These are phyloP conservation scores for Tyrannus savana DNA, from an alignment of 2,113 vertebrate species.

Conservation along the genomic window DNA sequence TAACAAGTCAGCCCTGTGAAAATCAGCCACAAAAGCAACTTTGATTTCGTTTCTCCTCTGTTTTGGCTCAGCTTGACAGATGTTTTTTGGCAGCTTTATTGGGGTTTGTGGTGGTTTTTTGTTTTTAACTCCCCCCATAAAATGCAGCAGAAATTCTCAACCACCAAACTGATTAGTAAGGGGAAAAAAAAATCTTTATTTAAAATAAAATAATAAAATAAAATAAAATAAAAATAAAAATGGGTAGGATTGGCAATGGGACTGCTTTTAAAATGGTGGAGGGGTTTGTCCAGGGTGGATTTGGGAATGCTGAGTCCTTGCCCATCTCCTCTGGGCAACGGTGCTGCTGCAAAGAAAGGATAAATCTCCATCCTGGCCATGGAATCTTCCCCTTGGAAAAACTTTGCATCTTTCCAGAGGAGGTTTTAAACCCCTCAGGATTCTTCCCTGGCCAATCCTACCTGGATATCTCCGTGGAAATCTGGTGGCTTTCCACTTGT, in stretches of 20 bases:
- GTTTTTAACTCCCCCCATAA: not conserved
- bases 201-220: not conserved
- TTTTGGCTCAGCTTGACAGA: constrained; percentile 36
- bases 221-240: not conserved
- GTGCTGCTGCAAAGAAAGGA: not conserved
- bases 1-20: constrained; percentile 14
- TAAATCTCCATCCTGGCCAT: accelerated
- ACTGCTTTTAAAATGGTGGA: not conserved
- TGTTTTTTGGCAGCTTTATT: constrained; percentile 9
- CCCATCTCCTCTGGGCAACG: accelerated
- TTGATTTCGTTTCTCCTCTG: not conserved
- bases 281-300: not conserved
- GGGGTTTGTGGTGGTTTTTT: not conserved
- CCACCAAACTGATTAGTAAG: not conserved
- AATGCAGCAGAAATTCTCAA: not conserved
- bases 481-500: constrained; percentile 14
- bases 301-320: not conserved
- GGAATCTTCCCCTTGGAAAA: not conserved
- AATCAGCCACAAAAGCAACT: constrained; percentile 2
- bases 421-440: not conserved
- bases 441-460: not conserved
- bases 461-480: not conserved
- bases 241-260: not conserved
- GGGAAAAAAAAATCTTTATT: not conserved
- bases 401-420: not conserved